phyloP scores from a whole-genome alignment of 2,888 invertebrate species.

The Argynnis bischoffii region DNA sequence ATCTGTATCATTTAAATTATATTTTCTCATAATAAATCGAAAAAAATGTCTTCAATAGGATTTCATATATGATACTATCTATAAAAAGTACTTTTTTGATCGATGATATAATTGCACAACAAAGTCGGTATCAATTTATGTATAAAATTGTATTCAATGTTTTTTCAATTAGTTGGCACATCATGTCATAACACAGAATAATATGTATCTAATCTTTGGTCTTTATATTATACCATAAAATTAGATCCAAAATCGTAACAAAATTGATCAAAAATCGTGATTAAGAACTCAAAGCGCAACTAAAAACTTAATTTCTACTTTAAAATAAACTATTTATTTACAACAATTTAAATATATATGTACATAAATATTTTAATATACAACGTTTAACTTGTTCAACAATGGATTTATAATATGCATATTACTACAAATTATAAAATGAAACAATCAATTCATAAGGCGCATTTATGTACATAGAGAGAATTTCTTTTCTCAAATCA shows the following conservation, averaged over 20 bases:
- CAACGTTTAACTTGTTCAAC: constrained; percentile 67
- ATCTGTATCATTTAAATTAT: no score
- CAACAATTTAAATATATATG: constrained; percentile 77
- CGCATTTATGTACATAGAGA: no score
- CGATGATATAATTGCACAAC: no score
- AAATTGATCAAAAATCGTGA: constrained; percentile 34
- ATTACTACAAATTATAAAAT: constrained; percentile 36
- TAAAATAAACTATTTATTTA: constrained; percentile 78
- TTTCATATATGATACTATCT: no score
- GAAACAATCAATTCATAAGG: constrained; percentile 1
- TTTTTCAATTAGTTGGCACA: constrained; percentile 23
- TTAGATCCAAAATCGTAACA: constrained; percentile 42
- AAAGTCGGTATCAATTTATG: no score
- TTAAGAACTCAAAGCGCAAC: constrained; percentile 37
- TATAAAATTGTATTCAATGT: constrained; percentile 3
- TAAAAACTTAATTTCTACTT: constrained; percentile 47
- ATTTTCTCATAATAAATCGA: no score
- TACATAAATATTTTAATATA: constrained; percentile 65
- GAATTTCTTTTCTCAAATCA: no score
- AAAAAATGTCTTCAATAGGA: no score
- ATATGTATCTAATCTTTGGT: constrained; percentile 67
- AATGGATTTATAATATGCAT: constrained; percentile 47
- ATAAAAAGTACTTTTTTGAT: no score
- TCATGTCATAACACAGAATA: constrained; percentile 44
- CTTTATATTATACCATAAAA: constrained; percentile 65